These are phyloP conservation scores for Gopherus evgoodei DNA, from an alignment of 2,113 vertebrate species.

Conservation along the genomic window DNA sequence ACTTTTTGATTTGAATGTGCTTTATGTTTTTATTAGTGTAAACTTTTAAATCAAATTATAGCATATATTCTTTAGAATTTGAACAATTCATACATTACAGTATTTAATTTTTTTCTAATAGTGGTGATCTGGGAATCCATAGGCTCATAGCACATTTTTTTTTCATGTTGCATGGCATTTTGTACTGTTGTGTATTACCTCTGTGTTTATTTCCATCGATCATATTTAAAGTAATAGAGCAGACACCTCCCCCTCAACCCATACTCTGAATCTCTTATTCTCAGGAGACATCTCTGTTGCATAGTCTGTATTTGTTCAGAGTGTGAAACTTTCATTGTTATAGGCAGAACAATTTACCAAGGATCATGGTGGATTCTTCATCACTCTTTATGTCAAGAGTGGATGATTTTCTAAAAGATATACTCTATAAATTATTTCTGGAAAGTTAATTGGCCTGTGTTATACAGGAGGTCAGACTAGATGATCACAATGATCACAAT, in stretches of 20 bases:
- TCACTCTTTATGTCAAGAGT: neutral
- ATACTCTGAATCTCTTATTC: neutral
- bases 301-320: neutral
- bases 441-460: neutral
- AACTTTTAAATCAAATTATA: conserved; percentile 1
- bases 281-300: neutral
- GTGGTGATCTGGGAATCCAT: neutral
- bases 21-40: conserved; percentile 22
- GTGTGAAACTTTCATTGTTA: neutral
- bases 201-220: neutral
- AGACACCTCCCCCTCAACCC: neutral
- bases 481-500: neutral
- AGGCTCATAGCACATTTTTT: neutral
- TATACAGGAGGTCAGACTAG: neutral
- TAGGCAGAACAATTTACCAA: neutral
- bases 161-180: neutral
- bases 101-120: neutral
- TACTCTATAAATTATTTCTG: neutral
- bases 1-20: neutral
- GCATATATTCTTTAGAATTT: neutral
- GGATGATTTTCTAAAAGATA: neutral
- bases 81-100: neutral
- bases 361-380: neutral
- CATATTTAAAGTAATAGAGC: neutral
- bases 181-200: neutral